These are phyloP conservation scores for Spilogale gracilis DNA, from an alignment of 2,113 vertebrate species.

Conservation along the genomic window DNA sequence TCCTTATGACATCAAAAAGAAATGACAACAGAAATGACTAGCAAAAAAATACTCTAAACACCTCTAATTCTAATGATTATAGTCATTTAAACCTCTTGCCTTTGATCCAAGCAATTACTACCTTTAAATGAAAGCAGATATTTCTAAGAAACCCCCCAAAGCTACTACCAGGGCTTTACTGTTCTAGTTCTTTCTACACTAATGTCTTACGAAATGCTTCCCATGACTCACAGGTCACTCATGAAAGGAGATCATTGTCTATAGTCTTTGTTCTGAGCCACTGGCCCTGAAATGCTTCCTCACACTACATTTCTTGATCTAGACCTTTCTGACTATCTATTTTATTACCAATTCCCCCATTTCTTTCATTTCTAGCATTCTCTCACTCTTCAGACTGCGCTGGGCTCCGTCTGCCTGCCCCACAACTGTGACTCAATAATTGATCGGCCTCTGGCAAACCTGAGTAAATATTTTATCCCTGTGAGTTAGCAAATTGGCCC, in stretches of 20 bases:
- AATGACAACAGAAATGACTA: background rate
- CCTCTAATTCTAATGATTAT: background rate
- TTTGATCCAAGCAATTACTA: background rate
- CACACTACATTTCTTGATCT: conserved; percentile 13
- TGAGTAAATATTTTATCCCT: background rate
- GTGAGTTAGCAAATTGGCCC: background rate
- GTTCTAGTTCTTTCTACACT: background rate
- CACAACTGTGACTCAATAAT: conserved; percentile 56
- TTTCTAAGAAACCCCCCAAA: background rate
- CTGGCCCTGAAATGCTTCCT: conserved; percentile 4
- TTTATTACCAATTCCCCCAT: conserved; percentile 26
- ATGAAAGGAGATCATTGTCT: background rate
- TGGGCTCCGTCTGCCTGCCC: background rate
- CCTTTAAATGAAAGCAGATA: background rate
- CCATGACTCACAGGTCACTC: background rate
- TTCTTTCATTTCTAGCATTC: conserved; percentile 40
- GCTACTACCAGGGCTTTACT: background rate
- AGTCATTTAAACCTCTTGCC: conserved; percentile 9
- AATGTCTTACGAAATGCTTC: background rate
- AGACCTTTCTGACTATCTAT: conserved; percentile 16
- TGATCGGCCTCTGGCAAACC: background rate
- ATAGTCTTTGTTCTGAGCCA: background rate
- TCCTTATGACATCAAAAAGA: conserved; percentile 48
- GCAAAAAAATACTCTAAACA: background rate
- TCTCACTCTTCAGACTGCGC: conserved; percentile 4